phyloP scores from a whole-genome alignment of 2,888 invertebrate species.

The Prosapia bicincta region DNA sequence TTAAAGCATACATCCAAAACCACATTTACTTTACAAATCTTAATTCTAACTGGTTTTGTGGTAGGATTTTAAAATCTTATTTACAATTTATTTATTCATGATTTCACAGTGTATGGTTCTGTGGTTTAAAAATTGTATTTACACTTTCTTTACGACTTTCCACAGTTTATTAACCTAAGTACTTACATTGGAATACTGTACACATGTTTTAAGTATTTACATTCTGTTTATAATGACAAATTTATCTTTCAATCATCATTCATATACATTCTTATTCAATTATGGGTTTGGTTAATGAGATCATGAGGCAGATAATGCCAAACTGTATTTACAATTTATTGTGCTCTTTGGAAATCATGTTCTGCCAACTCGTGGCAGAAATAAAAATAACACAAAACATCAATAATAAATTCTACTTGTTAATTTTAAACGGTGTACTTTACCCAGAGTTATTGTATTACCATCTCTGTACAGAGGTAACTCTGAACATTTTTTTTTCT shows the following conservation, averaged over 20 bases:
- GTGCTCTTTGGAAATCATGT: neutral
- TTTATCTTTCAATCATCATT: conserved; percentile 1
- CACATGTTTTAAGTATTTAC: conserved; percentile 16
- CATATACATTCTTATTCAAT: neutral
- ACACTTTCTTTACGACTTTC: neutral
- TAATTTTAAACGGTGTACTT: too few relatives aligned
- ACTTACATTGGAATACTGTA: conserved; percentile 28
- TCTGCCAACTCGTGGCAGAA: too few relatives aligned
- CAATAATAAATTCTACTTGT: too few relatives aligned
- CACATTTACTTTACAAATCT: neutral
- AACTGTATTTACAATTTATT: neutral
- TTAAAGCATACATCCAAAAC: neutral
- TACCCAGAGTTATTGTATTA: too few relatives aligned
- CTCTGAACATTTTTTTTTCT: too few relatives aligned
- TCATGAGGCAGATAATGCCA: neutral
- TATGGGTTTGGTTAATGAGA: conserved; percentile 22
- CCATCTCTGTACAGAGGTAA: too few relatives aligned
- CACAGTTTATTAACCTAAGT: conserved; percentile 20
- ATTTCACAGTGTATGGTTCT: too few relatives aligned
- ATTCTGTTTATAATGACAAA: conserved; percentile 5
- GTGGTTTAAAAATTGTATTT: neutral
- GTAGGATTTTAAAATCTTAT: conserved; percentile 6
- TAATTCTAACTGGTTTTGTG: neutral
- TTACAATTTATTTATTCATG: too few relatives aligned
- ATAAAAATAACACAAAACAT: too few relatives aligned